A percentile compares a stretch with the other conserved stretches of the same genome.
Evolutionary conservation across 2,797 vertebrate species (phyloP).

Genomic region (Micropoecilia bifurca): DNA sequence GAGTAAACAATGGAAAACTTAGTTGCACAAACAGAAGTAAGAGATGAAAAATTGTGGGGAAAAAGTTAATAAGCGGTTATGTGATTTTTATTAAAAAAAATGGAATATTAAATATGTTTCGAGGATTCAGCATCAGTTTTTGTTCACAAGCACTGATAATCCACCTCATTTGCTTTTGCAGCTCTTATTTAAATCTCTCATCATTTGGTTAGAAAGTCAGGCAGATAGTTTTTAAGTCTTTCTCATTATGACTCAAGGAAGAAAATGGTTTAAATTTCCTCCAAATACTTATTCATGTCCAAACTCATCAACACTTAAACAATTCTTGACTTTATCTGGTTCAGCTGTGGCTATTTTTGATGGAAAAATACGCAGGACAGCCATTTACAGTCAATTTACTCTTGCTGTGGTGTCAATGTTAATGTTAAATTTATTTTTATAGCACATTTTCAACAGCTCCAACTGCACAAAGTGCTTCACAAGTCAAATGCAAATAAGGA

Average conservation of each 20-base stretch:
- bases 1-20: background rate
- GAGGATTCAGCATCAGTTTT: no score
- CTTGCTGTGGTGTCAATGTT: background rate
- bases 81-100: no score
- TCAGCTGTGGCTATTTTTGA: background rate
- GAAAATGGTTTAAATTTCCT: background rate
- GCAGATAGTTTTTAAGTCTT: background rate
- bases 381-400: background rate
- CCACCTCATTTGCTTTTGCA: background rate
- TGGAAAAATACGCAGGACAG: background rate
- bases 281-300: background rate
- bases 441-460: no score
- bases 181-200: background rate
- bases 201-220: background rate
- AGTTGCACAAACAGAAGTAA: conserved; percentile 11
- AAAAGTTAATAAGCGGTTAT: background rate
- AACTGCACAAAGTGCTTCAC: no score
- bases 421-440: no score
- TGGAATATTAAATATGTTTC: no score
- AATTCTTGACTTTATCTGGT: background rate
- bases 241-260: background rate
- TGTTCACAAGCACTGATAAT: background rate
- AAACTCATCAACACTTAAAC: background rate
- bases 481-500: no score
- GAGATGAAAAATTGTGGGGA: background rate